Evolutionary conservation across 1,140 invertebrate genomes (phyloP).

Genomic region (Oscheius sp.): DNA sequence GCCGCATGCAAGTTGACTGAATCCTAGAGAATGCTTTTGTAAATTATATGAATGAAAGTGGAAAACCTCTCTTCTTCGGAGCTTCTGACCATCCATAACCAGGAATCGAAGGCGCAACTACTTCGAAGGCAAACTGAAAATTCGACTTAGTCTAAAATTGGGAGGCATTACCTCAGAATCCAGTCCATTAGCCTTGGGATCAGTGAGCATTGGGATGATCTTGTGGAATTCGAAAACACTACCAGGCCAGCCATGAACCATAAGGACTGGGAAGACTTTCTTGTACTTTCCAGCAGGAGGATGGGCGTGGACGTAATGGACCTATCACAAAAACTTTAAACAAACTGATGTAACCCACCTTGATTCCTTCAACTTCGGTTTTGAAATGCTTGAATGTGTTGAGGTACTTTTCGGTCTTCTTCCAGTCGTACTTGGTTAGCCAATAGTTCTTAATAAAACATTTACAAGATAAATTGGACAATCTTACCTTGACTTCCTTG

Average conservation of each 20-base stretch:
- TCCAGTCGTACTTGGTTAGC: conserved; percentile 74
- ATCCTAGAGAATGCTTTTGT: too few relatives aligned
- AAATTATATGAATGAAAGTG: not conserved
- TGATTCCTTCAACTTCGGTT: conserved; percentile 70
- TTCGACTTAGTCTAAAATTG: not conserved
- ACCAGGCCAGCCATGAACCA: conserved; percentile 87
- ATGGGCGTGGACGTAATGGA: conserved; percentile 51
- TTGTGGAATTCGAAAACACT: conserved; percentile 81
- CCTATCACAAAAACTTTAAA: conserved; percentile 35
- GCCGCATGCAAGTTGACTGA: conserved; percentile 67
- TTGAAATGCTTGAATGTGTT: conserved; percentile 74
- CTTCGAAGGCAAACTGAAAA: conserved; percentile 72
- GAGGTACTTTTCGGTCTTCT: conserved; percentile 69
- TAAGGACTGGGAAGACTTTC: conserved; percentile 68
- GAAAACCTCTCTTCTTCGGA: conserved; percentile 64
- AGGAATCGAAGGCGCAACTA: conserved; percentile 76
- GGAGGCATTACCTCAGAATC: conserved; percentile 12
- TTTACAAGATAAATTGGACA: not conserved
- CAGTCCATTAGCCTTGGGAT: conserved; percentile 61
- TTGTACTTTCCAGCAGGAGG: conserved; percentile 50
- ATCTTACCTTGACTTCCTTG: conserved; percentile 65
- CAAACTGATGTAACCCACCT: conserved; percentile 65
- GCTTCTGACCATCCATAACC: conserved; percentile 81
- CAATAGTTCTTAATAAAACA: conserved; percentile 67
- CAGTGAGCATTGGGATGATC: conserved; percentile 71